Evolutionary conservation across 2,888 invertebrate genomes (phyloP), one percentile per base, ranked within the genome.

Genomic region (Dasypogon diadema): DNA sequence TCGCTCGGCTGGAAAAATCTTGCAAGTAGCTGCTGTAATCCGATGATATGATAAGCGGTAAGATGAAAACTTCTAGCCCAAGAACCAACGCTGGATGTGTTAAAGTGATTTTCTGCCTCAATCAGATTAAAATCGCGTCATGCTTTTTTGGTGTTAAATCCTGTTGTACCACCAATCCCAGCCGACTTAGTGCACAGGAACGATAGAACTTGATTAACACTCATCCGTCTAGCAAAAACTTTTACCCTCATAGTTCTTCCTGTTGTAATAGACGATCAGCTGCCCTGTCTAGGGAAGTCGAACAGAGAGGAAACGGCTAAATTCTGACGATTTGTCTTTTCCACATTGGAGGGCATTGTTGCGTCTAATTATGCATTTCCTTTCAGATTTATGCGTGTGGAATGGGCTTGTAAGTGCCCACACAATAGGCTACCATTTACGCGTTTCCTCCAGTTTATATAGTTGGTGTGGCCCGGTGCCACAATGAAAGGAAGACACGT

Each of bases 351-450:
- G 70, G 70, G 24, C 70, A 21, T 70, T 54, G 70, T 51, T 70
- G 51, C 56, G 8, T 73, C 56, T 73, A 73, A 73, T 73, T 73
- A 73, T 73, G 73, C 73, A 73, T 56, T 73, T 73, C 73, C 73
- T 73, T 73, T 73, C 70, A 18, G 70, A 70, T 70, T 70, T 70
- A 34, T 54, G 70, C 54, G 51, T 70, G 70, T 70, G 70, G 65
- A 48, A 42, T 21, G n/a, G 65, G 54, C 70, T 54, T 51, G 70
- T 70, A 54, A 70, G 70, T 70, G 37, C 51, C 54, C 54, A 70
- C 51, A 70, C 70, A 70, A 70, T 70, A 46, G 70, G 34, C 70
- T 30, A 24, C 70, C 70, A 70, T 70, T 70, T 70, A 70, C 70
- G 70, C 70, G 70, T 30, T 70, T 70, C 70, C 70, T 70, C 70